Evolutionary conservation across 2,113 vertebrate genomes (phyloP).

Genomic region (Dasyurus viverrinus): DNA sequence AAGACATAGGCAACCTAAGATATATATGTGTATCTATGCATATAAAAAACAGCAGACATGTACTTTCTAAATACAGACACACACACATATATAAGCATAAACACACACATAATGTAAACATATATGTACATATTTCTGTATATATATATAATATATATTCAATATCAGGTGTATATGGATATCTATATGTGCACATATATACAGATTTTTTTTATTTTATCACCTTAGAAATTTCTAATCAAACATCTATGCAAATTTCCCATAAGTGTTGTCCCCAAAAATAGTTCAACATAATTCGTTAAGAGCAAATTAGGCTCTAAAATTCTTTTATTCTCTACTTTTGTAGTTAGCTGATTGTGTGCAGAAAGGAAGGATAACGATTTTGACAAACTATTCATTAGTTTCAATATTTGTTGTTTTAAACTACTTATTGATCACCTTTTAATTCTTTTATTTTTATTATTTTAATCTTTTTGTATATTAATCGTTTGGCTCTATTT

Average conservation of each 20-base stretch:
- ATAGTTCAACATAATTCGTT: neutral
- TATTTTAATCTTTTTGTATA: neutral
- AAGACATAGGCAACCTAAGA: neutral
- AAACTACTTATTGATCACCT: neutral
- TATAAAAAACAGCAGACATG: neutral
- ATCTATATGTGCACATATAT: neutral
- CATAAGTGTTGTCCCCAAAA: neutral
- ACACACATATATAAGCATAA: neutral
- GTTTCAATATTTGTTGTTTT: neutral
- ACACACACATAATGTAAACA: neutral
- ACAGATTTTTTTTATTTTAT: neutral
- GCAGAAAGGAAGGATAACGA: neutral
- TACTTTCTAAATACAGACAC: neutral
- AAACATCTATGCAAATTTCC: neutral
- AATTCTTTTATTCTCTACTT: neutral
- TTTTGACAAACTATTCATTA: neutral
- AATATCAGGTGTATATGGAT: no score
- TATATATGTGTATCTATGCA: neutral
- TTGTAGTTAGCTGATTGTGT: neutral
- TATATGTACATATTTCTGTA: neutral
- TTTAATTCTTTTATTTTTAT: neutral
- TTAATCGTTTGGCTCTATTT: neutral
- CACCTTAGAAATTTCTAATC: neutral
- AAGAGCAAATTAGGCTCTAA: neutral
- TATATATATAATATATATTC: neutral